Conservation (phyloP, 1,140 invertebrate species). For the Euschistus heros region DNA sequence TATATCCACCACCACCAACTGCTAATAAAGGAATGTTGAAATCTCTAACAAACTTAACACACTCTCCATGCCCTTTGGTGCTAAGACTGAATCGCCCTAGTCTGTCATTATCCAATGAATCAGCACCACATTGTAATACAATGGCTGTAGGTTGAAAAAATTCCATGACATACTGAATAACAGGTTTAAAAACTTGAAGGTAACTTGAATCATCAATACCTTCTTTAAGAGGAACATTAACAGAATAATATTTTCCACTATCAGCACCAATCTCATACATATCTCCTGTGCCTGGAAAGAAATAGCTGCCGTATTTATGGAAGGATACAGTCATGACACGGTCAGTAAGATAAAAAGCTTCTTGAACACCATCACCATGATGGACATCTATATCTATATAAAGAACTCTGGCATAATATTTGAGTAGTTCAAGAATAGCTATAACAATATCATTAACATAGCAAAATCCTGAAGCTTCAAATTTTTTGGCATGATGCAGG, state of each 20-base stretch:
- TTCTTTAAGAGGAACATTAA: conserved; percentile 94
- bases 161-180: conserved; percentile 90
- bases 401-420: conserved; percentile 88
- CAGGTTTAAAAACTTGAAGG: conserved; percentile 84
- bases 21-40: conserved; percentile 88
- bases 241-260: conserved; percentile 86
- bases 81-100: conserved; percentile 81
- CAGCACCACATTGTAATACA: conserved; percentile 95
- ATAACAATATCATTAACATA: conserved; percentile 99
- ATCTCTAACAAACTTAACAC: conserved; percentile 91
- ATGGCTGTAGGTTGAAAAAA: conserved; percentile 95
- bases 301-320: conserved; percentile 97
- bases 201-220: conserved; percentile 94
- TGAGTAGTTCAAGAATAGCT: conserved; percentile 90
- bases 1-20: conserved; percentile 95
- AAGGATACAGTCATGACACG: conserved; percentile 99
- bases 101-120: conserved; percentile 90
- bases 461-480: conserved; percentile 95
- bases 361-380: conserved; percentile 98
- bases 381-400: conserved; percentile 99
- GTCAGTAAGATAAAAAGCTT: conserved; percentile 97
- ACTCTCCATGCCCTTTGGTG: conserved; percentile 88
- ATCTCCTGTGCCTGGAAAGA: conserved; percentile 96
- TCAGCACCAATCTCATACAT: conserved; percentile 96
- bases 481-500: conserved; percentile 98